These are phyloP conservation scores for Archilochus colubris DNA, from an alignment of 2,113 vertebrate genomes.

Conservation along the genomic window DNA sequence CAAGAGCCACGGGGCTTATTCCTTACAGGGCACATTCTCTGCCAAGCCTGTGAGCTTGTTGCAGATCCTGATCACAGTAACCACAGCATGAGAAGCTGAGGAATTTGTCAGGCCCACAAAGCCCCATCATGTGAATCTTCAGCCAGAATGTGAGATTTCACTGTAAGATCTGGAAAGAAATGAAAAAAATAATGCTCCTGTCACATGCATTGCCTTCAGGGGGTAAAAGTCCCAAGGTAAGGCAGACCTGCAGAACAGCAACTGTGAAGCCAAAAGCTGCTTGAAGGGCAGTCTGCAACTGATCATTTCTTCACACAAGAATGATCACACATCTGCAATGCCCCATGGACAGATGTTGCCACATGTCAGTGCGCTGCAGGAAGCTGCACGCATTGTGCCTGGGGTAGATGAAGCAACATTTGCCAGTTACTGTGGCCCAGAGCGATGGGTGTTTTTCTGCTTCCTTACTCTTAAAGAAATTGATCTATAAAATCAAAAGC, in stretches of 20 bases:
- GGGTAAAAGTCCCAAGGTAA: background rate
- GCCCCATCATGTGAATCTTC: background rate
- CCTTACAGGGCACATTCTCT: background rate
- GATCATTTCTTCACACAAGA: background rate
- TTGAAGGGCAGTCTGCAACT: background rate
- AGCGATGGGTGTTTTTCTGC: accelerated
- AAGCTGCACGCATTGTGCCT: background rate
- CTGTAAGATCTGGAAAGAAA: background rate
- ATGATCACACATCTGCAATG: background rate
- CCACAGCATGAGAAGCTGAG: background rate
- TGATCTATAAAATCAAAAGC: background rate
- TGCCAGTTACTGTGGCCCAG: background rate
- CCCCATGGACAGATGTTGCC: background rate
- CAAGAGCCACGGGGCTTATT: accelerated
- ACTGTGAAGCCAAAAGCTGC: background rate
- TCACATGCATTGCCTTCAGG: accelerated
- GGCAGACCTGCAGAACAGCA: background rate
- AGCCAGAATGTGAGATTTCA: background rate
- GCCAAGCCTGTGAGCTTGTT: background rate
- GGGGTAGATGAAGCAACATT: background rate
- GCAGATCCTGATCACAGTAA: background rate
- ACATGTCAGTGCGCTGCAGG: background rate
- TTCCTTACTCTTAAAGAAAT: background rate
- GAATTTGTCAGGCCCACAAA: background rate
- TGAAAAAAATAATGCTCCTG: background rate